Evolutionary conservation across 2,888 invertebrate genomes (phyloP), one percentile per base, ranked within the genome.

Genomic region (Caenorhabditis sp.): DNA sequence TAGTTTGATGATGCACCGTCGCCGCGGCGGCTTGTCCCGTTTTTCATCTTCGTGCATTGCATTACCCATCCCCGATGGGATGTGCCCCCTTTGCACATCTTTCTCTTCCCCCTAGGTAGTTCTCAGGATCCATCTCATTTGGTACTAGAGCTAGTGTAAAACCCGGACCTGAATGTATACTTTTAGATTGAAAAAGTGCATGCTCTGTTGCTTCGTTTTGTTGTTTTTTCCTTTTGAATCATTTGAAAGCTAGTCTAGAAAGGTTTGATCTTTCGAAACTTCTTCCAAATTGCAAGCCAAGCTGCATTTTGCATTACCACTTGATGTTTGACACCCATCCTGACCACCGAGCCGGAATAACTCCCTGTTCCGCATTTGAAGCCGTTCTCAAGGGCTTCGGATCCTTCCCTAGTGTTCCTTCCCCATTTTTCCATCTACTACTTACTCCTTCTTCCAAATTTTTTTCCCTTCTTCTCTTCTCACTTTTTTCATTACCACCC

Each of bases 11-110:
- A 70, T 78, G 78, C 70, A 70, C 78, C 69, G 70, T 64, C 58
- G 58, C 51, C 37, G 32, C 44, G 56, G 9, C n/a, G 51, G 20
- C 65, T 61, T 65, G 60, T 64, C 69, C 70, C 78, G 70, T 78
- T 78, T 69, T 69, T 78, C 70, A 71, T 79, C 67, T 71, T 79
- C 71, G 64, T 70, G 70, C 70, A 65, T 70, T 78, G 69, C 78
- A 65, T 79, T 70, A 70, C 65, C 70, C 70, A 37, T 55, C 47
- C 18, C 8, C 3, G 47, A 3, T 1, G 2, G 47, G 40, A 13
- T 40, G 5, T 44, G 53, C 26, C 13, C 60, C 61, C 35, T 55
- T n/a, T n/a, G n/a, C n/a, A n/a, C 61, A 24, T 32, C 22, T 35
- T 26, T 64, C 51, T 55, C 37, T 67, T 67, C 70, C 71, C 64